Conservation (phyloP, 2,797 vertebrate species). For the Malacoctenus gilli region DNA sequence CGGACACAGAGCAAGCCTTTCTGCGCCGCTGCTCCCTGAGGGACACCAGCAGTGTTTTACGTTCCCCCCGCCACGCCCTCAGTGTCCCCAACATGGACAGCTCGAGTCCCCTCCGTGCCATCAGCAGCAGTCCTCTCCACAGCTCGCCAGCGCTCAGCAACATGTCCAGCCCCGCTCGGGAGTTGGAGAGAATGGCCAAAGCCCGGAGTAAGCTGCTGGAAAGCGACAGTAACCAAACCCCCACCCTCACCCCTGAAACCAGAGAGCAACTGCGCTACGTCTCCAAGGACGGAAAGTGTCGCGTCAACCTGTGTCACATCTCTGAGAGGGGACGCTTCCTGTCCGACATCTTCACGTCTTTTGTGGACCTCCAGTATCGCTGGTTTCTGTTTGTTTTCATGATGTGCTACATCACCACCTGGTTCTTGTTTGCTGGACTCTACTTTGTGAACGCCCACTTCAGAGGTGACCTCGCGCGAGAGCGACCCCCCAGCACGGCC, state of each 20-base stretch:
- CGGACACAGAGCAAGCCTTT: conserved; percentile 15
- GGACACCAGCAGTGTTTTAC: conserved; percentile 25
- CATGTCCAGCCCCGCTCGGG: conserved; percentile 36
- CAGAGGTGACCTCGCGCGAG: conserved; percentile 32
- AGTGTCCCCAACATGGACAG: conserved; percentile 52
- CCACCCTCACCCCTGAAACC: conserved; percentile 43
- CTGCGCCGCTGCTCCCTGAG: conserved; percentile 45
- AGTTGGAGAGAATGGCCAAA: conserved; percentile 44
- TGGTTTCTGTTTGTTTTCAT: conserved; percentile 52
- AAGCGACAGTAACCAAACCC: conserved; percentile 45
- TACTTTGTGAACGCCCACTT: conserved; percentile 39
- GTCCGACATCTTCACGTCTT: conserved; percentile 52
- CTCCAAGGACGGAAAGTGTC: conserved; percentile 58
- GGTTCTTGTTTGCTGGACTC: conserved; percentile 51
- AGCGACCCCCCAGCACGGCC: neutral
- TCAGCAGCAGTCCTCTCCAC: conserved; percentile 29
- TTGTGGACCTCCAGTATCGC: conserved; percentile 46
- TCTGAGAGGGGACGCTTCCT: conserved; percentile 51
- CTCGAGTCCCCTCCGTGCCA: conserved; percentile 9
- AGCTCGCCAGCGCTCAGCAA: conserved; percentile 32
- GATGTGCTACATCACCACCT: conserved; percentile 53
- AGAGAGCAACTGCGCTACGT: conserved; percentile 49
- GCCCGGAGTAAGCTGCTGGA: conserved; percentile 51
- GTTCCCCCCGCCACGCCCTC: conserved; percentile 42
- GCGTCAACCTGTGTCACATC: conserved; percentile 54